Evolutionary conservation across 2,888 invertebrate genomes (phyloP).

Genomic region (Falcaria lacertinaria): DNA sequence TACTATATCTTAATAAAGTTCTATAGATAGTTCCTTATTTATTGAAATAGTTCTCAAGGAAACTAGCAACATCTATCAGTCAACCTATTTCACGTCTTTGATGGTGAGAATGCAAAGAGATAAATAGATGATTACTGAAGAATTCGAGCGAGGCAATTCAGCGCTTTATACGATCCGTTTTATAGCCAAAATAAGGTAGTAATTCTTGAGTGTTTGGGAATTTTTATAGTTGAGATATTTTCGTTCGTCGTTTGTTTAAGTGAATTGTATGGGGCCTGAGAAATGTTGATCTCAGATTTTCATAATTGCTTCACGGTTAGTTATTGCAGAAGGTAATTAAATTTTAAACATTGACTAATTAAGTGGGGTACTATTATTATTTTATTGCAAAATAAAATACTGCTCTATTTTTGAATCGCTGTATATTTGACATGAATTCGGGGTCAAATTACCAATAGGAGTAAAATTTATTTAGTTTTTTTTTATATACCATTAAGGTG

Average conservation of each 20-base stretch:
- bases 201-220: neutral
- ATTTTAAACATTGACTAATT: no score
- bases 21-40: constrained; percentile 21
- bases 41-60: constrained; percentile 23
- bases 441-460: no score
- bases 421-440: no score
- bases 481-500: no score
- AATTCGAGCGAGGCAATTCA: constrained; percentile 6
- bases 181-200: neutral
- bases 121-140: constrained; percentile 15
- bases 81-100: constrained; percentile 20
- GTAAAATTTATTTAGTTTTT: no score
- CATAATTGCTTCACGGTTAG: no score
- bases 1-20: constrained; percentile 24
- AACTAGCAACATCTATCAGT: constrained; percentile 24
- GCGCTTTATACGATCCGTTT: neutral
- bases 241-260: neutral
- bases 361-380: no score
- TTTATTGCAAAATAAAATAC: no score
- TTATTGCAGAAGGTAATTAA: no score
- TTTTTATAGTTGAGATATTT: neutral
- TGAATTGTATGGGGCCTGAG: neutral
- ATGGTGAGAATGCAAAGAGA: constrained; percentile 16
- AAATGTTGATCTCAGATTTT: no score
- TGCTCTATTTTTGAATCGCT: no score